Conservation (phyloP, 2,888 invertebrate genomes). For the Cheilosia pagana region DNA sequence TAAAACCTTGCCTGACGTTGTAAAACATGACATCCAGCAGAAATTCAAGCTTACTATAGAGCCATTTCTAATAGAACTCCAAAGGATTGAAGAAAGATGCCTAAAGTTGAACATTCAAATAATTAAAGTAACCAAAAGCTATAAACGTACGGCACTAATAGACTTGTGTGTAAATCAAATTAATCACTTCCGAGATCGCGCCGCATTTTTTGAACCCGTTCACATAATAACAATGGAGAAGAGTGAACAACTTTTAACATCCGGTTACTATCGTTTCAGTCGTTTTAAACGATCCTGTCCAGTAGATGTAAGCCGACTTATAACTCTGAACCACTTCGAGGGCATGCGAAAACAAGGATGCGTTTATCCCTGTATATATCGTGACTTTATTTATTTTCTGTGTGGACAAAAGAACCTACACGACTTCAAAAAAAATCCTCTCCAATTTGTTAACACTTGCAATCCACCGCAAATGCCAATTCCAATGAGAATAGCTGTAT, state of each 20-base stretch:
- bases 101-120: constrained; percentile 37
- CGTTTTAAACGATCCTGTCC: constrained; percentile 87
- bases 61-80: constrained; percentile 20
- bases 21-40: neutral
- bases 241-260: constrained; percentile 85
- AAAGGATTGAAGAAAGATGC: constrained; percentile 39
- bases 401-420: constrained; percentile 83
- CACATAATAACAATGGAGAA: constrained; percentile 84
- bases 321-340: constrained; percentile 51
- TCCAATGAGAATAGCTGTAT: constrained; percentile 85
- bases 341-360: constrained; percentile 76
- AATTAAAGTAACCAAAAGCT: constrained; percentile 39
- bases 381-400: constrained; percentile 86
- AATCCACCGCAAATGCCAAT: constrained; percentile 84
- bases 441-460: constrained; percentile 84
- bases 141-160: constrained; percentile 17
- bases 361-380: constrained; percentile 85
- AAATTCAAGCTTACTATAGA: constrained; percentile 20
- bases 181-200: constrained; percentile 45
- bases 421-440: constrained; percentile 85
- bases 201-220: constrained; percentile 85
- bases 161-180: constrained; percentile 32
- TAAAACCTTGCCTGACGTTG: neutral
- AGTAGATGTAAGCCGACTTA: constrained; percentile 85
- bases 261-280: constrained; percentile 87